A percentile compares a stretch with the other conserved stretches of the same genome.
phyloP scores from a whole-genome alignment of 2,888 invertebrate genomes.

The Drosophila demipolita region DNA sequence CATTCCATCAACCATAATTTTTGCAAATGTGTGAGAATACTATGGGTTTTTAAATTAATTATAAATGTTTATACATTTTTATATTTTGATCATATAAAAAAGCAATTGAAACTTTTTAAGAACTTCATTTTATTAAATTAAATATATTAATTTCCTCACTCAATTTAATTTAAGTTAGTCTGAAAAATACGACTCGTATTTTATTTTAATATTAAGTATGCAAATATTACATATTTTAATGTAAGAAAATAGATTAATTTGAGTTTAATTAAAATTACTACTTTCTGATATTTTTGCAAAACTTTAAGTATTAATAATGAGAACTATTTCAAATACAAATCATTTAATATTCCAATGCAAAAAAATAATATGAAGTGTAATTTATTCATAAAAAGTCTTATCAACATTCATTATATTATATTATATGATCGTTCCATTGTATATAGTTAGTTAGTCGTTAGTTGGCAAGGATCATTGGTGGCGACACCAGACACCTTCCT shows the following conservation, averaged over 20 bases:
- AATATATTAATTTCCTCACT: background rate
- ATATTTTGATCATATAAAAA: too few relatives aligned
- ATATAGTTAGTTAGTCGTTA: background rate
- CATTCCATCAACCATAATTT: background rate
- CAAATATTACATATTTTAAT: background rate
- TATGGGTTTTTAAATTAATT: background rate
- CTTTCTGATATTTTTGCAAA: background rate
- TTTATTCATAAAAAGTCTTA: background rate
- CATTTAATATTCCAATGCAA: background rate
- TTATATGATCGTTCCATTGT: background rate
- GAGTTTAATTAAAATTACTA: background rate
- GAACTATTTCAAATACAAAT: background rate
- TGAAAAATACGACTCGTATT: background rate
- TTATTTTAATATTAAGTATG: background rate
- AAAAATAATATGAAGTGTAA: background rate
- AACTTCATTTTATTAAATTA: background rate
- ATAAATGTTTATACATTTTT: background rate
- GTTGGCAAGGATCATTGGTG: constrained; percentile 14
- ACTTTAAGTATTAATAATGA: background rate
- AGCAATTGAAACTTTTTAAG: background rate
- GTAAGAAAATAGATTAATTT: background rate
- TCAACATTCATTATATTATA: background rate
- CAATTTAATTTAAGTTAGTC: background rate
- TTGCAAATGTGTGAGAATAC: too few relatives aligned
- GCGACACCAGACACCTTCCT: background rate